These are phyloP conservation scores for Sphecodes monilicornis DNA, from an alignment of 2,888 invertebrate genomes.

Conservation along the genomic window DNA sequence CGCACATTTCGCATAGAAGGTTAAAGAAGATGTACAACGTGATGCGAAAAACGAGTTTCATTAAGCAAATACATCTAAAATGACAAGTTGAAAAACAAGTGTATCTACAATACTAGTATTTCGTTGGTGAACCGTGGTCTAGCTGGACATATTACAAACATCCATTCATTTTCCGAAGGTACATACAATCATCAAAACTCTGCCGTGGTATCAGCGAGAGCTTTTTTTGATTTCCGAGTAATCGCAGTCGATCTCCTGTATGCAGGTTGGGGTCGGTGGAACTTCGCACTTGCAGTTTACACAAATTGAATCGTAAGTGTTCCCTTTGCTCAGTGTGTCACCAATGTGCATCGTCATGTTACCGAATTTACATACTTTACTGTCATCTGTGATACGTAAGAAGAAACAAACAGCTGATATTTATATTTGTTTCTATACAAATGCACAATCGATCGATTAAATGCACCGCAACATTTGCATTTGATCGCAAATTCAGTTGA, in stretches of 20 bases:
- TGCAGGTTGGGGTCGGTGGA: conserved; percentile 76
- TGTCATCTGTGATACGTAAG: not conserved
- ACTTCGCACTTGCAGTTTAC: conserved; percentile 78
- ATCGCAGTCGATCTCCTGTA: conserved; percentile 32
- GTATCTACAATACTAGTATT: not conserved
- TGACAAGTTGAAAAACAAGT: not conserved
- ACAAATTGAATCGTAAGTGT: too few species aligned
- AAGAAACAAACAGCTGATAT: not conserved
- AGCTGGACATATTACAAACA: not conserved
- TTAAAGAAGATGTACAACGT: not conserved
- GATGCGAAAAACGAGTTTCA: not conserved
- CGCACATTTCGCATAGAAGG: not conserved
- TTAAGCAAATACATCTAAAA: not conserved
- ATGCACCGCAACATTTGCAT: not conserved
- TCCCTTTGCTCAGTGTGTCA: not conserved
- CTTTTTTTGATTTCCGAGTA: too few species aligned
- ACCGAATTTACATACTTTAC: not conserved
- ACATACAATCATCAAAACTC: too few species aligned
- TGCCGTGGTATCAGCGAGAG: too few species aligned
- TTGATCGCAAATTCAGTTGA: not conserved
- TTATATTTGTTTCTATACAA: not conserved
- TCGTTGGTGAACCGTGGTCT: not conserved
- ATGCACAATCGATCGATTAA: not conserved
- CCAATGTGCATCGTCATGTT: not conserved
- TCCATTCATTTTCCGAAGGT: not conserved